Evolutionary conservation across 2,113 vertebrate species (phyloP).

Genomic region (Panthera uncia): DNA sequence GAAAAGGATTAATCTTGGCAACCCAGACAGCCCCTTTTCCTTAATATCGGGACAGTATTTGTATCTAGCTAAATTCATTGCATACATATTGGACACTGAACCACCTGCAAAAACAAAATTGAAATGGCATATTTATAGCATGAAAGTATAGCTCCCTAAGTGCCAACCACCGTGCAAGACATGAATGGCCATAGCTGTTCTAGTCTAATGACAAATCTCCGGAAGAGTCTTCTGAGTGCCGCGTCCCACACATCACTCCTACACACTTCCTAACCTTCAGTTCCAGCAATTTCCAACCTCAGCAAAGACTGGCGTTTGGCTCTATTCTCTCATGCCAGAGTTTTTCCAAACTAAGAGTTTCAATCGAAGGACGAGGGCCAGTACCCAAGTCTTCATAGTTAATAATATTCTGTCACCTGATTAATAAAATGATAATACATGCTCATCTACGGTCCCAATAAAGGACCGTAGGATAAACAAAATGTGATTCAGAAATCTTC

Average conservation of each 20-base stretch:
- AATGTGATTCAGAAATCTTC: background rate
- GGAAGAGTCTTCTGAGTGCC: background rate
- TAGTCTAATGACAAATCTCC: background rate
- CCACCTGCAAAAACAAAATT: constrained; percentile 85
- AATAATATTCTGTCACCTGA: background rate
- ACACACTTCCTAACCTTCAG: background rate
- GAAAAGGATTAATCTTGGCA: constrained; percentile 89
- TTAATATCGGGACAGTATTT: constrained; percentile 89
- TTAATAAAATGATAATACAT: background rate
- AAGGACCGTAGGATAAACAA: background rate
- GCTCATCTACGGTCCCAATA: background rate
- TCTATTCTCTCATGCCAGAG: background rate
- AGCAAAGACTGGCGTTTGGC: background rate
- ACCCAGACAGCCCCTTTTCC: constrained; percentile 87
- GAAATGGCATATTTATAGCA: constrained; percentile 35
- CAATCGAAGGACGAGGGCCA: background rate
- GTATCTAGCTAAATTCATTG: constrained; percentile 90
- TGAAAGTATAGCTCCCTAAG: background rate
- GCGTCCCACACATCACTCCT: background rate
- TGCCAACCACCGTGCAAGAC: background rate
- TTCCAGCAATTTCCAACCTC: background rate
- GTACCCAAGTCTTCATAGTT: background rate
- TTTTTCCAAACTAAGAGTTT: background rate
- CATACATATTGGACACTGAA: constrained; percentile 93
- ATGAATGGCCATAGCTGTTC: background rate